A percentile compares a stretch with the other conserved stretches of the same genome.
Conservation (phyloP, 2,888 invertebrate genomes). For the Thymelicus sylvestris region DNA sequence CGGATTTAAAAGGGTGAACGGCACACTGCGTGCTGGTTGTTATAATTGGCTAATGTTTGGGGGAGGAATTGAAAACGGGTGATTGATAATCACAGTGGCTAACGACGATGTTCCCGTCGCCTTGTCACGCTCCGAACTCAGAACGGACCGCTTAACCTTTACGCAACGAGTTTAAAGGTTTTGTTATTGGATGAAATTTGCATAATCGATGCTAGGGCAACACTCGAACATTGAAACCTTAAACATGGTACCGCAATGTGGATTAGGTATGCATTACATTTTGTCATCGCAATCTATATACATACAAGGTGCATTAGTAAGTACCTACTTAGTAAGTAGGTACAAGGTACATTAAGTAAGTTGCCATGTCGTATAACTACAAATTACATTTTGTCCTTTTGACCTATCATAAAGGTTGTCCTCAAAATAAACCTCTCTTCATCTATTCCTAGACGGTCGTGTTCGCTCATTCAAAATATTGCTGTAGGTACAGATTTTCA, state of each 20-base stretch:
- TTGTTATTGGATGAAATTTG: slow-evolving; percentile 14
- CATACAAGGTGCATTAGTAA: no score
- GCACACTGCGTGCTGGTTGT: slow-evolving; percentile 60
- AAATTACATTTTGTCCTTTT: background rate
- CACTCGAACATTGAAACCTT: background rate
- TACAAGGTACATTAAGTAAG: no score
- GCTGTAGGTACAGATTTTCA: no score
- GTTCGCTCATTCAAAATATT: no score
- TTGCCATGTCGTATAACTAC: no score
- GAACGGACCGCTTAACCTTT: slow-evolving; percentile 12
- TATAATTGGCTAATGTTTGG: slow-evolving; percentile 77
- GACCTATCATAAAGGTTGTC: no score
- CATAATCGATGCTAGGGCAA: slow-evolving; percentile 8
- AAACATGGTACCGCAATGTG: background rate
- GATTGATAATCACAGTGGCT: slow-evolving; percentile 70
- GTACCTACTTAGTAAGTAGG: no score
- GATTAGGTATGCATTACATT: no score
- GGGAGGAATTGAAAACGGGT: slow-evolving; percentile 74
- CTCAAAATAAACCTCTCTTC: no score
- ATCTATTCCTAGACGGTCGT: no score
- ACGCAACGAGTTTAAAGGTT: slow-evolving; percentile 21
- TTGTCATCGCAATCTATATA: no score
- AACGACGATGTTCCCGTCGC: slow-evolving; percentile 53
- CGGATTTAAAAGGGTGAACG: slow-evolving; percentile 59
- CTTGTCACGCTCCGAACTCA: slow-evolving; percentile 22